Evolutionary conservation across 1,140 invertebrate species (phyloP).

Genomic region (Drosophila auraria): DNA sequence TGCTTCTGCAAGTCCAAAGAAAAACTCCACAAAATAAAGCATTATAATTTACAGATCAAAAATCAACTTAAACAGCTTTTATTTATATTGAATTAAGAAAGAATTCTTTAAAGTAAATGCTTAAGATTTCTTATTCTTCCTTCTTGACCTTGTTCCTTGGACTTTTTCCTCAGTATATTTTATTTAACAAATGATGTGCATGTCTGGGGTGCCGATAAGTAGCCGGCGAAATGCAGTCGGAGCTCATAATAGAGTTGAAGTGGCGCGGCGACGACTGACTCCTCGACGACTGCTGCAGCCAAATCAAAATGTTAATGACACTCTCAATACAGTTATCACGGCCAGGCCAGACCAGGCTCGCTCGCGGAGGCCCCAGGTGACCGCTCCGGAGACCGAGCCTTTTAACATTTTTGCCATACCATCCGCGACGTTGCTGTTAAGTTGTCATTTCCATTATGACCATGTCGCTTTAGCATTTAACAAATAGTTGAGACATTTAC

Average conservation of each 20-base stretch:
- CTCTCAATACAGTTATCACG: constrained; percentile 84
- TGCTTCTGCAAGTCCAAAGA: background rate
- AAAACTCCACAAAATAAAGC: too few species aligned
- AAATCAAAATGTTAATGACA: constrained; percentile 85
- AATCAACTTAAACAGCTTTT: too few species aligned
- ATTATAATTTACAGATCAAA: too few species aligned
- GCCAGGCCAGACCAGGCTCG: background rate
- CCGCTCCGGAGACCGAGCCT: constrained; percentile 55
- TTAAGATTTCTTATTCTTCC: too few species aligned
- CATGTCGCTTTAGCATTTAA: constrained; percentile 85
- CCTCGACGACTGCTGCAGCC: constrained; percentile 35
- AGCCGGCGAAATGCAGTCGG: constrained; percentile 43
- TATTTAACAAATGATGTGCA: constrained; percentile 82
- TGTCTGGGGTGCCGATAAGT: constrained; percentile 67
- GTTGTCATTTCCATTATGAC: constrained; percentile 85
- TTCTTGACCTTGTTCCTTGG: too few species aligned
- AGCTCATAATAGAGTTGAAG: constrained; percentile 64
- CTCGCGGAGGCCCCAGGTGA: background rate
- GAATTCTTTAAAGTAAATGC: background rate
- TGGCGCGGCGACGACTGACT: constrained; percentile 9
- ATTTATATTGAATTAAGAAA: too few species aligned
- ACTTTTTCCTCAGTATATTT: constrained; percentile 41
- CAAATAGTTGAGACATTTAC: constrained; percentile 85
- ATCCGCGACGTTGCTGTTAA: constrained; percentile 60
- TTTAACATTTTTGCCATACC: constrained; percentile 75